phyloP scores from a whole-genome alignment of 2,888 invertebrate species.

The Acrobeloides nanus region DNA sequence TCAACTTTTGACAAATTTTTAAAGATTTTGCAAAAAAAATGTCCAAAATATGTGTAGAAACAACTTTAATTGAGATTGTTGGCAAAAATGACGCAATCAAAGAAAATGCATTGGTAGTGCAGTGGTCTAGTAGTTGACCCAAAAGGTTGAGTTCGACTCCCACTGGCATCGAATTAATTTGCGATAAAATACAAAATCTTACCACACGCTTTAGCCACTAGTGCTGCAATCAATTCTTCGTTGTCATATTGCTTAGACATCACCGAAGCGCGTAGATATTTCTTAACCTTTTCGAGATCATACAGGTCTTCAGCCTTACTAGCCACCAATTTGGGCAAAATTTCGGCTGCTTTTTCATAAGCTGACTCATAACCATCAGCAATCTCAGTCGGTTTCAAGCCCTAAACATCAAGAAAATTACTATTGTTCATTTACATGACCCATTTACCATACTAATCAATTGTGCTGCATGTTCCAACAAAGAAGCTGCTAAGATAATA shows the following conservation, averaged over 20 bases:
- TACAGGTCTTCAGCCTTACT: conserved; percentile 64
- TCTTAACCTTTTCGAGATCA: conserved; percentile 66
- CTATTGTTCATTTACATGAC: neutral
- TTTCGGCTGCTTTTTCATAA: conserved; percentile 76
- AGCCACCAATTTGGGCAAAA: conserved; percentile 65
- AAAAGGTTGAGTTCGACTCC: no score
- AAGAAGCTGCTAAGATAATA: conserved; percentile 82
- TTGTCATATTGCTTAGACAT: conserved; percentile 97
- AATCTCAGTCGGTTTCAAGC: conserved; percentile 91
- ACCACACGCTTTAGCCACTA: conserved; percentile 78
- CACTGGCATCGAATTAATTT: neutral
- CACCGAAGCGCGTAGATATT: conserved; percentile 68
- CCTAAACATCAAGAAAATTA: conserved; percentile 57
- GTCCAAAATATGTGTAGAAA: no score
- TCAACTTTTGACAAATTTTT: no score
- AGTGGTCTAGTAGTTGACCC: no score
- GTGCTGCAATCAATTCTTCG: conserved; percentile 79
- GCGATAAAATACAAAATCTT: conserved; percentile 29
- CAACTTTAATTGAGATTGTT: no score
- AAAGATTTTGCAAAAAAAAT: no score
- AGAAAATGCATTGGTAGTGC: neutral
- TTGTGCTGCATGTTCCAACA: conserved; percentile 84
- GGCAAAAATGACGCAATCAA: neutral
- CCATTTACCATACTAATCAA: conserved; percentile 67
- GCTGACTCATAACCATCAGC: conserved; percentile 89